Percentiles rank a stretch among this genome's conserved stretches.
phyloP scores from a whole-genome alignment of 2,113 vertebrate genomes.

The Calyptomena viridis region DNA sequence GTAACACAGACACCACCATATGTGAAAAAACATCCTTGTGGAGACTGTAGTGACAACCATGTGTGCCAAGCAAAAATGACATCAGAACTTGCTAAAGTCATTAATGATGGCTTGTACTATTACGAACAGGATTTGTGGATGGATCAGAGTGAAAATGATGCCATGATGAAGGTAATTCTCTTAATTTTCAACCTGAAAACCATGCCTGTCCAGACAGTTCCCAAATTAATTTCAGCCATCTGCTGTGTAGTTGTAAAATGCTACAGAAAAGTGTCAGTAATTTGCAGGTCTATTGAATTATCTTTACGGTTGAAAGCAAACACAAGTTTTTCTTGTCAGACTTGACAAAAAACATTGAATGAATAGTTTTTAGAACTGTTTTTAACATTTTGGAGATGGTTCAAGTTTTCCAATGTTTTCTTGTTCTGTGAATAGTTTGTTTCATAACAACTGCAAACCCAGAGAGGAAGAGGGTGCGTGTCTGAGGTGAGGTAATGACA shows the following conservation, averaged over 20 bases:
- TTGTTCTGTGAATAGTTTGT: not conserved
- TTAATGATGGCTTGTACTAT: conserved; percentile 78
- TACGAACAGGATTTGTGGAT: conserved; percentile 79
- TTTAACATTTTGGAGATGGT: not conserved
- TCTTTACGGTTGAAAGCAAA: not conserved
- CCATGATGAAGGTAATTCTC: conserved; percentile 71
- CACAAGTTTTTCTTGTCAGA: not conserved
- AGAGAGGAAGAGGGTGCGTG: not conserved
- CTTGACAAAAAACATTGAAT: not conserved
- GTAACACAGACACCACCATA: conserved; percentile 77
- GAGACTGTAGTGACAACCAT: conserved; percentile 60
- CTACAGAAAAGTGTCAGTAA: not conserved
- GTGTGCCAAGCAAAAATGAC: conserved; percentile 71
- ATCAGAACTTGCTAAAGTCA: conserved; percentile 75
- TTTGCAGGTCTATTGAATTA: not conserved
- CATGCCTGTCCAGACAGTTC: not conserved
- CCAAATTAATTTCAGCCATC: not conserved
- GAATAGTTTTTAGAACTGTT: not conserved
- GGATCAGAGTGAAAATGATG: conserved; percentile 59
- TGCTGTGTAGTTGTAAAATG: not conserved
- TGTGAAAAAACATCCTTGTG: conserved; percentile 71
- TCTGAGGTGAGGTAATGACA: not conserved
- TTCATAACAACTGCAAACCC: not conserved
- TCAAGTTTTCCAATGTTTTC: not conserved
- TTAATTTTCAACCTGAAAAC: not conserved